Evolutionary conservation across 2,113 vertebrate genomes (phyloP).

Genomic region (Anser cygnoides): DNA sequence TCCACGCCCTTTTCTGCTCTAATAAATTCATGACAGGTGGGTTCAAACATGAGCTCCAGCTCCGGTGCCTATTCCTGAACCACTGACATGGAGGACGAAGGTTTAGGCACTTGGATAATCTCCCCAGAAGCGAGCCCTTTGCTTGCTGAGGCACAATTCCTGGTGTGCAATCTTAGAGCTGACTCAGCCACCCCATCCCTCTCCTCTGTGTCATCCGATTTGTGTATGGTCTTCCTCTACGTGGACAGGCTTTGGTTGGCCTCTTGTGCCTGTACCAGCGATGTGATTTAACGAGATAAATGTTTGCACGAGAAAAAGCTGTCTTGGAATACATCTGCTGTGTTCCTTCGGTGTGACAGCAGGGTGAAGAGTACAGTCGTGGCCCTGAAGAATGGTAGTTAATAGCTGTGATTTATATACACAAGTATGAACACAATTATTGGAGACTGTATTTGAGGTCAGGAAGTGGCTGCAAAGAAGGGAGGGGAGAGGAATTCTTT

Average conservation of each 20-base stretch:
- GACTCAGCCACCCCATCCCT: conserved; percentile 63
- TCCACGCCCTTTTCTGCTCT: conserved; percentile 24
- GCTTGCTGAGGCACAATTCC: conserved; percentile 50
- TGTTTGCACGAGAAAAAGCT: neutral
- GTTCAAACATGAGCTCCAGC: neutral
- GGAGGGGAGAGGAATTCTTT: neutral
- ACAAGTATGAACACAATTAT: neutral
- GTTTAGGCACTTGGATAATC: conserved; percentile 73
- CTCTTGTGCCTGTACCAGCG: conserved; percentile 70
- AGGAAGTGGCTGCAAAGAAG: neutral
- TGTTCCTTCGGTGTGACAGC: neutral
- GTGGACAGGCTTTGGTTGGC: conserved; percentile 74
- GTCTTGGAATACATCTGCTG: neutral
- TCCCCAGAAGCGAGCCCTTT: conserved; percentile 75
- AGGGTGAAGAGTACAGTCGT: neutral
- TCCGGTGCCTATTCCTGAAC: conserved; percentile 49
- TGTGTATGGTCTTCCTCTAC: conserved; percentile 62
- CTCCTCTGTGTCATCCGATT: conserved; percentile 74
- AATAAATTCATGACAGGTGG: neutral
- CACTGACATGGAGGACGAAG: conserved; percentile 21
- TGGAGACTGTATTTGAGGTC: neutral
- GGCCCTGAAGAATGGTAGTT: neutral
- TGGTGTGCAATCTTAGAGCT: conserved; percentile 69
- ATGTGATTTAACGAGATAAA: neutral
- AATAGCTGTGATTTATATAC: neutral